Base-by-base conservation (phyloP, 2,797 vertebrate species). In the Melanotaenia trifasciata region DNA sequence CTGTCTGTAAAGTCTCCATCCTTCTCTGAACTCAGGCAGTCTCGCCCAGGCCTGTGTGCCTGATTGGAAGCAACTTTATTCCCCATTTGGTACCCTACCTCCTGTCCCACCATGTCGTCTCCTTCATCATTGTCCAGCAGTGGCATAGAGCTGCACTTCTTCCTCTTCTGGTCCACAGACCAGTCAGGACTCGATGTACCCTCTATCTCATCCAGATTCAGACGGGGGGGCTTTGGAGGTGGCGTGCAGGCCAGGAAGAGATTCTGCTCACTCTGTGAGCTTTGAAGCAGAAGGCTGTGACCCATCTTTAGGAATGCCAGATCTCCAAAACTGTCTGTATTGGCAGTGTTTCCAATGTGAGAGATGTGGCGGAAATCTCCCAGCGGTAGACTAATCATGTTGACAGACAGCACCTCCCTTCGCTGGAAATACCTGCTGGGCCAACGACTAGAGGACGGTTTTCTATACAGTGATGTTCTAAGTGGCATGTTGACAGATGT, bases 221-320 rank as follows among this genome's bases (percentile, higher is more conserved):
- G 92, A 10, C 97, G 97, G 0, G 98, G 97, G 0, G 97, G 97
- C 76, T 99, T 99, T 24, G 97, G 97, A 1, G 98, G 98, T 0
- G 96, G 91, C 0, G 89, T 91, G 84, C 96, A 95, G 68, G 94
- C 90, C 83, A 95, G 85, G 79, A 96, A 93, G 33, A 97, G 87
- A 84, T 96, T 96, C 86, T 96, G 95, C 84, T 96, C 96, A 0
- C 96, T 97, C 88, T 94, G 94, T 45, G 95, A 96, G 1, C 93
- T 95, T 66, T 94, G 90, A 5, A 93, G 83, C 56, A 96, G 91
- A 38, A 97, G 89, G 22, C 82, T 87, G 11, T 94, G 93, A 64
- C 94, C 94, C 81, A 90, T 91, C 86, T 95, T 93, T 67, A 96
- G 87, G 84, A 97, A 96, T 67, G 95, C 94, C 38, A 95, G 89